A percentile compares a stretch with the other conserved stretches of the same genome.
These are phyloP conservation scores for Heliconius aoede DNA, from an alignment of 2,888 invertebrate genomes.

Conservation along the genomic window DNA sequence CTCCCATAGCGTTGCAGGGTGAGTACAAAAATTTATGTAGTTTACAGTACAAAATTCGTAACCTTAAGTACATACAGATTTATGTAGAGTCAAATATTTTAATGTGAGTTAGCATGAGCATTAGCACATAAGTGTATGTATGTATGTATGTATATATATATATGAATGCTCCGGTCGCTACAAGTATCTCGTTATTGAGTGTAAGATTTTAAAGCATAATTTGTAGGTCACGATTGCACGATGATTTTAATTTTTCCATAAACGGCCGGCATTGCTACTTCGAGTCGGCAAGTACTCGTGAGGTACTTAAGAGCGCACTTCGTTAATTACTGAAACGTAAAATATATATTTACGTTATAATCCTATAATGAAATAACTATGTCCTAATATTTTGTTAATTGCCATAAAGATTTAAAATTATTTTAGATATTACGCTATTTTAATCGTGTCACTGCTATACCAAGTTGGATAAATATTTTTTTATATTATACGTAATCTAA, in stretches of 20 bases:
- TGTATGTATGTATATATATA: not conserved
- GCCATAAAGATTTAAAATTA: not conserved
- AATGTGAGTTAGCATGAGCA: not conserved
- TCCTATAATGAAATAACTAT: conserved; percentile 2
- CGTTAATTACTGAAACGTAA: conserved; percentile 5
- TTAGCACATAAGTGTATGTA: not conserved
- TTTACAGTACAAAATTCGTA: not conserved
- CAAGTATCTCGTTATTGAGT: conserved; percentile 10
- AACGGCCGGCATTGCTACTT: conserved; percentile 27
- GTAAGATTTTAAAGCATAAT: conserved; percentile 38
- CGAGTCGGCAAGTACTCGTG: too few relatives aligned
- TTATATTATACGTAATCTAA: too few relatives aligned
- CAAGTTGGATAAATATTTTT: too few relatives aligned
- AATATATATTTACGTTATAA: conserved; percentile 9
- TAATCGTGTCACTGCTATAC: too few relatives aligned
- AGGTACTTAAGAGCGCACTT: conserved; percentile 8
- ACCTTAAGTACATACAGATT: not conserved
- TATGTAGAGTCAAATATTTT: not conserved
- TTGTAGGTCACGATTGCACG: conserved; percentile 39
- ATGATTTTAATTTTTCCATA: conserved; percentile 40
- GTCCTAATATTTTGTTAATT: conserved; percentile 2
- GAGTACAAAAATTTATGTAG: not conserved
- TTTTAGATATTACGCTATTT: not conserved
- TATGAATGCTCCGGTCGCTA: not conserved
- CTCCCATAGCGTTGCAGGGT: too few relatives aligned